Evolutionary conservation across 2,888 invertebrate species (phyloP).

Genomic region (Eilema depressum): DNA sequence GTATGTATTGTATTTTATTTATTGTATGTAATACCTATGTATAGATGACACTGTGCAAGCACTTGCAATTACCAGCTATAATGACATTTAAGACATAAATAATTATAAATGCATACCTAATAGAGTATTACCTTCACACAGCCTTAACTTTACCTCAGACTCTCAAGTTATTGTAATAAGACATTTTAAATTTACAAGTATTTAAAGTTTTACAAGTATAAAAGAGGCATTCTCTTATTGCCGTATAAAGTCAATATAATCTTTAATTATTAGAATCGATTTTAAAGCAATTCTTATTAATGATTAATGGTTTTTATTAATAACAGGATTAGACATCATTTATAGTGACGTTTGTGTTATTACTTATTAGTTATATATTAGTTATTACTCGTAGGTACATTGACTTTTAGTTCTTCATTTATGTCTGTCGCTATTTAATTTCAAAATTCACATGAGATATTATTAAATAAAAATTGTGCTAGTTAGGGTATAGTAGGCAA

Average conservation of each 20-base stretch:
- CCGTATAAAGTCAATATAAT: background rate
- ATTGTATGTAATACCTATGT: no score
- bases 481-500: slow-evolving; percentile 40
- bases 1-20: background rate
- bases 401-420: no score
- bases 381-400: no score
- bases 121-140: background rate
- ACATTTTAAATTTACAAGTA: no score
- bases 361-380: no score
- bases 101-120: background rate
- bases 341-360: background rate
- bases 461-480: slow-evolving; percentile 18
- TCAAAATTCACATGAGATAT: background rate
- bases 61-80: no score
- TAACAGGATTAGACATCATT: background rate
- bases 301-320: background rate
- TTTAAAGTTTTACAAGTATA: no score
- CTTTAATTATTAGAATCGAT: background rate
- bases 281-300: background rate
- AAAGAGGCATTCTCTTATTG: no score
- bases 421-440: no score
- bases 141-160: background rate
- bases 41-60: background rate
- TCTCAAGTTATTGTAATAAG: background rate
- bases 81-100: background rate